These are phyloP conservation scores for Gobio occitaniae DNA, from an alignment of 2,797 vertebrate species.

Conservation along the genomic window DNA sequence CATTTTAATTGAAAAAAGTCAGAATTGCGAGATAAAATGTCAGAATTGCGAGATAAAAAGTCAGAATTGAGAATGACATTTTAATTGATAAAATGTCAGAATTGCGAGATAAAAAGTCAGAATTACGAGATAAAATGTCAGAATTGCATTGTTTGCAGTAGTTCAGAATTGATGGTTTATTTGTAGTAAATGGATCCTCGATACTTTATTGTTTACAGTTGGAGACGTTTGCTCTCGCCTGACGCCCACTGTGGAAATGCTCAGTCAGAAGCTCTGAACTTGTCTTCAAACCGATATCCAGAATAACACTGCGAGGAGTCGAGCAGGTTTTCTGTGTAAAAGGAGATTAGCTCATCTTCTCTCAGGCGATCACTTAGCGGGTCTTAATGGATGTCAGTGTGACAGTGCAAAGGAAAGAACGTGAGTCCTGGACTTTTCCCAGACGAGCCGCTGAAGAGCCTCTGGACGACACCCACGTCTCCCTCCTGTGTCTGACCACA, in stretches of 20 bases:
- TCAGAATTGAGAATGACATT: too few species aligned
- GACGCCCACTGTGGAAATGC: conserved; percentile 29
- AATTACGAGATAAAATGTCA: too few species aligned
- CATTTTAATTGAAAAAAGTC: too few species aligned
- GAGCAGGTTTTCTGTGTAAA: not conserved
- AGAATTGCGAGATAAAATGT: too few species aligned
- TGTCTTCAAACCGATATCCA: conserved; percentile 46
- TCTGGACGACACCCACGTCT: conserved; percentile 38
- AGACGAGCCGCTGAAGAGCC: conserved; percentile 38
- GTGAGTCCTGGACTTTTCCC: conserved; percentile 23
- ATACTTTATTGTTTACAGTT: not conserved
- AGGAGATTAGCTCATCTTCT: conserved; percentile 71
- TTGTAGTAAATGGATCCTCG: not conserved
- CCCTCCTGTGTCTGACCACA: conserved; percentile 41
- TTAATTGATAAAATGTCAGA: too few species aligned
- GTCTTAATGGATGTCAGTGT: conserved; percentile 59
- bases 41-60: too few species aligned
- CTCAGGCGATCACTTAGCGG: conserved; percentile 63
- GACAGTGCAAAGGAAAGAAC: conserved; percentile 56
- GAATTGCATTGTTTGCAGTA: not conserved
- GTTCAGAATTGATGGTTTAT: not conserved
- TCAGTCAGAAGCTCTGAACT: conserved; percentile 30
- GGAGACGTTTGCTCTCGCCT: not conserved
- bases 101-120: too few species aligned
- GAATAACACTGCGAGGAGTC: conserved; percentile 48